Percentiles rank a stretch among this genome's conserved stretches.
These are phyloP conservation scores for Noturus placidus DNA, from an alignment of 2,113 vertebrate species.

Conservation along the genomic window DNA sequence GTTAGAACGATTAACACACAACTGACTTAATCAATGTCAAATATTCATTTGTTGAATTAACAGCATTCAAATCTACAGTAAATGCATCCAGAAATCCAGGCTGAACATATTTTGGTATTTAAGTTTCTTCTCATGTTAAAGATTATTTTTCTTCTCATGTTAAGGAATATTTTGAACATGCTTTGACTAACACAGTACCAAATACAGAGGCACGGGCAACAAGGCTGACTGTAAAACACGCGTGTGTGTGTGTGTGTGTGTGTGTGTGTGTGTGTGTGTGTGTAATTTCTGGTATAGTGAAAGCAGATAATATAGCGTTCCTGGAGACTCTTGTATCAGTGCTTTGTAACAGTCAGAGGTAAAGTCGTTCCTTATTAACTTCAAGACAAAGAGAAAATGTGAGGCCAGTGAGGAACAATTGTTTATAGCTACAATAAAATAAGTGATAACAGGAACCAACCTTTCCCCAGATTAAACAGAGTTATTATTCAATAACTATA, in stretches of 20 bases:
- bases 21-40: neutral
- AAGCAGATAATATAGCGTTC: neutral
- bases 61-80: neutral
- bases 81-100: neutral
- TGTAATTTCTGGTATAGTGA: neutral
- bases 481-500: neutral
- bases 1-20: neutral
- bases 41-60: neutral
- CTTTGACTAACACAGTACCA: neutral
- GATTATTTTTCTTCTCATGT: neutral
- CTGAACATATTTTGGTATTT: too few species aligned
- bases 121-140: neutral
- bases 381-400: neutral
- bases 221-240: too few species aligned
- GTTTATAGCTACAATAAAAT: neutral
- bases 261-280: too few species aligned
- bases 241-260: too few species aligned
- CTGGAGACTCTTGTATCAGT: neutral
- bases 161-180: neutral
- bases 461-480: neutral
- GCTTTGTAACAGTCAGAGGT: neutral
- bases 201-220: neutral
- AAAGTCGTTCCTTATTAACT: neutral
- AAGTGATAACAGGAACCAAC: neutral
- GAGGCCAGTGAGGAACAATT: neutral